A percentile compares a stretch with the other conserved stretches of the same genome.
These are phyloP conservation scores for Pseudochaenichthys georgianus DNA, from an alignment of 2,797 vertebrate genomes.

Conservation along the genomic window DNA sequence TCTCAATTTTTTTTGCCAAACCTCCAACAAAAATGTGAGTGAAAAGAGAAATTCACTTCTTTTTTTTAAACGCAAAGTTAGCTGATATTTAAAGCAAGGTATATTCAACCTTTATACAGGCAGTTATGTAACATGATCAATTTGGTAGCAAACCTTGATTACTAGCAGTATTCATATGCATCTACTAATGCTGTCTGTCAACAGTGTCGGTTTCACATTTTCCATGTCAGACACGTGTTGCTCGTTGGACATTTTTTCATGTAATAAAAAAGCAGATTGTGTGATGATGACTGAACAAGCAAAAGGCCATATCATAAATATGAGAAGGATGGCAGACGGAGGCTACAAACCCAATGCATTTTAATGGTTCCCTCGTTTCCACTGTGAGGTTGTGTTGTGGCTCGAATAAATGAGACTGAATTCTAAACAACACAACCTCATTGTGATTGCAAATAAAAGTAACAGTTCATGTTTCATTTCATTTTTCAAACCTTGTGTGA, in stretches of 20 bases:
- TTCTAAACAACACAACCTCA: too few relatives aligned
- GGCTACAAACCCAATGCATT: slow-evolving; percentile 43
- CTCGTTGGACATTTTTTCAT: slow-evolving; percentile 34
- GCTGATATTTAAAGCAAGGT: not conserved
- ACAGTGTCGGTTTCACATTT: slow-evolving; percentile 42
- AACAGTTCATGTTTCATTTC: too few relatives aligned
- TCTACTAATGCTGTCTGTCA: not conserved
- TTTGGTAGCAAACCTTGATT: not conserved
- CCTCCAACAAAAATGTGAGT: not conserved
- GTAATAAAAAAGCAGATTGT: slow-evolving; percentile 21
- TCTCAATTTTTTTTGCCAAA: not conserved
- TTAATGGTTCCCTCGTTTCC: slow-evolving; percentile 25
- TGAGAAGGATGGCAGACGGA: slow-evolving; percentile 62
- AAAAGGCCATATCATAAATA: slow-evolving; percentile 59
- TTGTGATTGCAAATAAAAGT: too few relatives aligned
- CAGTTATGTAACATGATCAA: not conserved
- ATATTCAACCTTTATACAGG: not conserved
- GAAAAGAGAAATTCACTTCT: not conserved
- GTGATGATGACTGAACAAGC: slow-evolving; percentile 15
- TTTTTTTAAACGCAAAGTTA: not conserved
- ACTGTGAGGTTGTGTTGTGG: not conserved
- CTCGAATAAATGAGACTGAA: too few relatives aligned
- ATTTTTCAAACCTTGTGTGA: too few relatives aligned
- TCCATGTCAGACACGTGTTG: not conserved
- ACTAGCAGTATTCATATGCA: slow-evolving; percentile 32